These are phyloP conservation scores for Archilochus colubris DNA, from an alignment of 2,113 vertebrate species.

Conservation along the genomic window DNA sequence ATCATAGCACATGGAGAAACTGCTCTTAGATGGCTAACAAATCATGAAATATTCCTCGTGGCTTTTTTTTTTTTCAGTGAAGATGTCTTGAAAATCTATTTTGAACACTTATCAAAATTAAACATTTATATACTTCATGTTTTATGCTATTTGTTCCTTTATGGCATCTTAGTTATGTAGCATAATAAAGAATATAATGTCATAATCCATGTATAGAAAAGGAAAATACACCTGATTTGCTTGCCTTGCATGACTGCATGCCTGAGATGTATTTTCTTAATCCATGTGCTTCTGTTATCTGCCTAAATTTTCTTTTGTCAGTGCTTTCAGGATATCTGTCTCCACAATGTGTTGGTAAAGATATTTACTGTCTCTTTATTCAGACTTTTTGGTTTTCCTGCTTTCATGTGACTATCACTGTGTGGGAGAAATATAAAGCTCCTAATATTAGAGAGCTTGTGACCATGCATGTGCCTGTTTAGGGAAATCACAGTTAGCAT, in stretches of 20 bases:
- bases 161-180: background rate
- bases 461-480: background rate
- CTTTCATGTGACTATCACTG: background rate
- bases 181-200: background rate
- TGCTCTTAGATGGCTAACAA: background rate
- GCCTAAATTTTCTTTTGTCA: background rate
- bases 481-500: background rate
- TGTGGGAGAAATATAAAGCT: background rate
- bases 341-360: background rate
- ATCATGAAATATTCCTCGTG: background rate
- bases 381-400: background rate
- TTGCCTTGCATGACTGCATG: constrained; percentile 38
- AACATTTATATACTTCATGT: constrained; percentile 63
- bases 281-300: background rate
- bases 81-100: background rate
- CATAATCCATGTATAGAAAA: background rate
- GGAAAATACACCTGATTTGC: background rate
- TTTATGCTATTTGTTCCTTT: constrained; percentile 74
- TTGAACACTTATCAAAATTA: background rate
- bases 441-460: background rate
- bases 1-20: background rate
- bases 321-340: background rate
- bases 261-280: constrained; percentile 10
- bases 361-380: background rate
- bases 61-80: background rate